A percentile compares a stretch with the other conserved stretches of the same genome.
phyloP scores from a whole-genome alignment of 1,140 invertebrate species.

The Cydia amplana region DNA sequence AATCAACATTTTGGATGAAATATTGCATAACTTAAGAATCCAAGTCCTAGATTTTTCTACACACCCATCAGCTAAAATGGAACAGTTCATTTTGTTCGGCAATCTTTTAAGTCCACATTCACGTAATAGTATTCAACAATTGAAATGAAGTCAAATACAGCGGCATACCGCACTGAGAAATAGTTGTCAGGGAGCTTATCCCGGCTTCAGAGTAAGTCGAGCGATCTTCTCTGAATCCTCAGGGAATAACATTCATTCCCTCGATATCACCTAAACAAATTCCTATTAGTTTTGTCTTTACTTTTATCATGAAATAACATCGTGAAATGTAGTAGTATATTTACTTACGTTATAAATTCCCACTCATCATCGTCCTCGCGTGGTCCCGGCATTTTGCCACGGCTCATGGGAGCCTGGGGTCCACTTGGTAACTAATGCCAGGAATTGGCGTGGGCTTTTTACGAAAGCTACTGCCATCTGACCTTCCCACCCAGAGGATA shows the following conservation, averaged over 20 bases:
- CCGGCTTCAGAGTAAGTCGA: slow-evolving; percentile 11
- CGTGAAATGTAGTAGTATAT: not conserved
- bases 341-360: not conserved
- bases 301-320: not conserved
- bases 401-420: too few species aligned
- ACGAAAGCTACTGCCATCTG: too few species aligned
- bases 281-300: slow-evolving; percentile 15
- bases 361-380: too few species aligned
- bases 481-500: too few species aligned
- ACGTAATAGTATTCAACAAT: slow-evolving; percentile 7
- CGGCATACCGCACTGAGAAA: slow-evolving; percentile 12
- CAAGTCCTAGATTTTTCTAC: not conserved
- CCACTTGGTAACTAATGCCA: too few species aligned
- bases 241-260: slow-evolving; percentile 5
- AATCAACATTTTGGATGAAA: too few species aligned
- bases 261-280: slow-evolving; percentile 8
- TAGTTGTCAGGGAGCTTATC: slow-evolving; percentile 17
- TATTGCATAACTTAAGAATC: too few species aligned
- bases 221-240: not conserved
- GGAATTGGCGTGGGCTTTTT: too few species aligned
- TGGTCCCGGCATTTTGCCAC: too few species aligned
- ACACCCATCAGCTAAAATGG: not conserved
- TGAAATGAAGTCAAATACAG: not conserved
- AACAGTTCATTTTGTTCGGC: not conserved
- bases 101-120: slow-evolving; percentile 16